Conservation (phyloP, 1,140 invertebrate genomes). For the Leptoteleia sp. region DNA sequence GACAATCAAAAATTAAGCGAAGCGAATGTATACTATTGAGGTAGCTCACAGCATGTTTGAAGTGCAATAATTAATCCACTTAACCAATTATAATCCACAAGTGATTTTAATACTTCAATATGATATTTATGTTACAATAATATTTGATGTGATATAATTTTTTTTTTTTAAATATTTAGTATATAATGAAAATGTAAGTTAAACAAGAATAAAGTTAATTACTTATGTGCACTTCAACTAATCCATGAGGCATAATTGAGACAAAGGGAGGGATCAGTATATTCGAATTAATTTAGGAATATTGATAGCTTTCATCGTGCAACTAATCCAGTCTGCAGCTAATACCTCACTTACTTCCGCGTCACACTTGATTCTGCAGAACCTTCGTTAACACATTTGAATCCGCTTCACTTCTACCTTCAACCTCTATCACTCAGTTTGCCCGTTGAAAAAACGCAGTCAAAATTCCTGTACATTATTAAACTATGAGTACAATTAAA, state of each 20-base stretch:
- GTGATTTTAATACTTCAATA: too few species aligned
- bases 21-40: constrained; percentile 72
- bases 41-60: constrained; percentile 59
- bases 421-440: constrained; percentile 79
- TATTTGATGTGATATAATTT: too few species aligned
- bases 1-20: constrained; percentile 69
- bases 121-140: too few species aligned
- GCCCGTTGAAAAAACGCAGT: constrained; percentile 79
- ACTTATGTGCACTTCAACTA: constrained; percentile 71
- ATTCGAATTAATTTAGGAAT: constrained; percentile 75
- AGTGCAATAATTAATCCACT: constrained; percentile 36
- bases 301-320: constrained; percentile 78
- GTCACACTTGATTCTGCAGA: constrained; percentile 74
- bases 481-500: constrained; percentile 73
- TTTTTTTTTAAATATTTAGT: too few species aligned
- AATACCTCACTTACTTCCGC: constrained; percentile 78
- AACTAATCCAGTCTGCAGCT: constrained; percentile 76
- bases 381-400: constrained; percentile 76
- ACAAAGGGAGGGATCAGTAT: constrained; percentile 61
- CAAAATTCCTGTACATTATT: constrained; percentile 79
- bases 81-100: too few species aligned
- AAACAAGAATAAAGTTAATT: too few species aligned
- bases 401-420: constrained; percentile 79
- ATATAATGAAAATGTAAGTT: too few species aligned
- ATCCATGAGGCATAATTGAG: constrained; percentile 63